Base-by-base conservation (phyloP, 2,888 invertebrate genomes). In the Rhogogaster chlorosoma region DNA sequence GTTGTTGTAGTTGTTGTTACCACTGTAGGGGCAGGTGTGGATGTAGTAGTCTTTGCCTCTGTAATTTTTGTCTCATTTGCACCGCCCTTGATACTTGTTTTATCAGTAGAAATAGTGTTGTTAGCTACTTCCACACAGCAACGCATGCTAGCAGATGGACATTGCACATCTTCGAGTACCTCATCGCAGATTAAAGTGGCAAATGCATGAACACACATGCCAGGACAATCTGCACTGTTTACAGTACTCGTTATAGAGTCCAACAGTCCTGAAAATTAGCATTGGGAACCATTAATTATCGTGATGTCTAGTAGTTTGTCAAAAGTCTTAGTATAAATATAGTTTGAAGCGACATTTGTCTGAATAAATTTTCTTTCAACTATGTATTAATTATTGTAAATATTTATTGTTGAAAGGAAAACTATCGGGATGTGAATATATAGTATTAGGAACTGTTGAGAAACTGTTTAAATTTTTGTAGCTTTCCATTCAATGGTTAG, bases 131-230 rank as follows among this genome's bases (percentile, higher is more conserved):
- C 97, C 29, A 97, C 96, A 91, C 98, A 97, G 93, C 98, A 98
- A 92, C 97, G 96, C 97, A 98, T 97, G 88, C 96, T 96, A 2
- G 96, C 94, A 84, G 96, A 96, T 36, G 98, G 97, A 90, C 98
- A 98, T 86, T 96, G 95, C 29, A 97, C 96, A 91, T 98, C 96
- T 86, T 98, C 97, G 82, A 97, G 94, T 26, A 98, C 98, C 89
- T 98, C 96, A 93, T 97, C 96, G 93, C 98, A 98, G 90, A 98
- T 97, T 86, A 98, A 94, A 0, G 98, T 97, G 1, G 98, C 97
- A 85, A 98, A 93, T 12, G 97, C 96, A 91, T 98, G 98, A 86
- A 98, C 97, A 93, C 98, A 98, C 85, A 97, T 96, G 0, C 98
- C 98, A 0, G 98, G 98, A 91, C 98, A 98, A 93, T 97, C 96